Percentiles rank a stretch among this genome's conserved stretches.
Conservation (phyloP, 2,888 invertebrate genomes). For the Trachelus troglodyta region DNA sequence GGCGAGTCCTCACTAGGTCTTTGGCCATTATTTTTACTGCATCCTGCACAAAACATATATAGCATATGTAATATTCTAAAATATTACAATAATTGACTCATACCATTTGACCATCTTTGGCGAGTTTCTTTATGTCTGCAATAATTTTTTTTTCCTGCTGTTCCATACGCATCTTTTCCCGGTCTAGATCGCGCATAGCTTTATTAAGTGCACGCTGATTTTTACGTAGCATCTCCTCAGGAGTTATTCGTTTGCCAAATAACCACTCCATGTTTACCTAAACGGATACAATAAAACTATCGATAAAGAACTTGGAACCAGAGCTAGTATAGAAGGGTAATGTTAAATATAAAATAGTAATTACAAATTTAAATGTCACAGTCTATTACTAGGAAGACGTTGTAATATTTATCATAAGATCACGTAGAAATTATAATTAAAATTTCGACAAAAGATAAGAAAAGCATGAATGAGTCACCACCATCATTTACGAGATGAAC, state of each 20-base stretch:
- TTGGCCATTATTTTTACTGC: conserved; percentile 99
- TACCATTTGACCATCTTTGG: conserved; percentile 99
- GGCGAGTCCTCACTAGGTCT: conserved; percentile 94
- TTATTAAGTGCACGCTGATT: conserved; percentile 98
- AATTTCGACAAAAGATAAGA: too few relatives aligned
- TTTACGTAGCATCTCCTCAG: conserved; percentile 97
- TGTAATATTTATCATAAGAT: too few relatives aligned
- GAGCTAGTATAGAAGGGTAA: too few relatives aligned
- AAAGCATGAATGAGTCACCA: too few relatives aligned
- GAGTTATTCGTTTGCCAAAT: conserved; percentile 95
- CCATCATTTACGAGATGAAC: too few relatives aligned
- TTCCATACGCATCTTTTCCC: conserved; percentile 95
- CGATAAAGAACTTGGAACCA: too few relatives aligned
- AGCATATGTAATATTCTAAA: not conserved
- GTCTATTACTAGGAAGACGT: too few relatives aligned
- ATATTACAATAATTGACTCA: conserved; percentile 20
- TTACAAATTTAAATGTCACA: too few relatives aligned
- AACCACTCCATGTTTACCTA: conserved; percentile 84
- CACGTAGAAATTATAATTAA: too few relatives aligned
- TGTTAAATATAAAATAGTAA: too few relatives aligned
- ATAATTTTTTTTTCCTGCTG: conserved; percentile 99
- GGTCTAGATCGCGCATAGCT: conserved; percentile 97
- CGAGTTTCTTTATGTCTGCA: conserved; percentile 97
- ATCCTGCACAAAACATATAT: conserved; percentile 73
- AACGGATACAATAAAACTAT: too few relatives aligned